Evolutionary conservation across 2,888 invertebrate genomes (phyloP).

Genomic region (Ennomos quercinarius): DNA sequence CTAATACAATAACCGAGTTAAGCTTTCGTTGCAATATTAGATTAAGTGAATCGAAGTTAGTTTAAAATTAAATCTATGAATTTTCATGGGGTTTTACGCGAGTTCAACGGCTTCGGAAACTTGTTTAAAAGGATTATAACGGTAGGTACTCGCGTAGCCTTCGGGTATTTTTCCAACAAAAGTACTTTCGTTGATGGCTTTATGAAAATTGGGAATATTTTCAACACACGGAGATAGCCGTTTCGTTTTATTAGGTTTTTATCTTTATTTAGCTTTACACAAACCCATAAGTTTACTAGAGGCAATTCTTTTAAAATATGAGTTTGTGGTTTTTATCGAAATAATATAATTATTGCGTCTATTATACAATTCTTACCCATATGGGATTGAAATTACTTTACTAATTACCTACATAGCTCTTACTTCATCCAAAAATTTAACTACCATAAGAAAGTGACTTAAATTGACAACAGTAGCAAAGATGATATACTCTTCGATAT

Average conservation of each 20-base stretch:
- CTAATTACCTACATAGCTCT: no score
- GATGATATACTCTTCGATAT: no score
- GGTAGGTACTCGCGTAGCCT: conserved; percentile 16
- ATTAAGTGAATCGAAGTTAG: conserved; percentile 14
- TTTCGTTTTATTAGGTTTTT: conserved; percentile 14
- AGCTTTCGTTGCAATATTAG: conserved; percentile 3
- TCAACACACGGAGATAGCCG: conserved; percentile 13
- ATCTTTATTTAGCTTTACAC: background rate
- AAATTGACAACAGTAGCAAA: no score
- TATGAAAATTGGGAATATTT: conserved; percentile 27
- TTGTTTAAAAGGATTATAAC: conserved; percentile 33
- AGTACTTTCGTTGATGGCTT: conserved; percentile 28
- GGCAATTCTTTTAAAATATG: no score
- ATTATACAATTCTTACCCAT: no score
- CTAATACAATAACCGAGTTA: background rate
- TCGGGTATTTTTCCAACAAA: conserved; percentile 28
- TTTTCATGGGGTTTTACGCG: conserved; percentile 35
- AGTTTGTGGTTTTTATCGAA: no score
- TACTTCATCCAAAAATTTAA: no score
- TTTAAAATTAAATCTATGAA: conserved; percentile 36
- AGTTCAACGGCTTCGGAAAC: conserved; percentile 31
- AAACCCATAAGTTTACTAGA: no score
- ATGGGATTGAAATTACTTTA: no score
- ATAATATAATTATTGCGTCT: no score
- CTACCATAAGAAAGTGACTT: no score